Percentiles rank a stretch among this genome's conserved stretches.
These are phyloP conservation scores for Plemyria rubiginata DNA, from an alignment of 2,888 invertebrate species.

Conservation along the genomic window DNA sequence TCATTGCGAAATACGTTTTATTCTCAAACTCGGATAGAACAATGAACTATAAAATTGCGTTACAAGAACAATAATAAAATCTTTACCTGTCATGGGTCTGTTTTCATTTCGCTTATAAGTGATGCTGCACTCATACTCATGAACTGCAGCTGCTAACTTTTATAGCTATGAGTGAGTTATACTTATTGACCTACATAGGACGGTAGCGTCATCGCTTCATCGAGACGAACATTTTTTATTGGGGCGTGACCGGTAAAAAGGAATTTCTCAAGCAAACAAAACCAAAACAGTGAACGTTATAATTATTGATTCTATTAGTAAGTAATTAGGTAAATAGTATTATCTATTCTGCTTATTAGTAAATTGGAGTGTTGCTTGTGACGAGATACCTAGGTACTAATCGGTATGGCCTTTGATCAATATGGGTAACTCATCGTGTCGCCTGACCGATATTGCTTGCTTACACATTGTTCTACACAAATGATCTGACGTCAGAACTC, in stretches of 20 bases:
- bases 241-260: constrained; percentile 64
- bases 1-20: constrained; percentile 8
- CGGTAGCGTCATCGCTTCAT: constrained; percentile 70
- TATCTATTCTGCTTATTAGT: not conserved
- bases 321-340: not conserved
- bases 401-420: no score
- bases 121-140: constrained; percentile 8
- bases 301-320: constrained; percentile 16
- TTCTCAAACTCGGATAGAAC: constrained; percentile 16
- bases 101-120: not conserved
- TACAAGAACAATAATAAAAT: constrained; percentile 2
- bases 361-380: constrained; percentile 29
- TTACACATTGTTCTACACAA: constrained; percentile 57
- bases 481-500: constrained; percentile 28
- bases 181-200: constrained; percentile 75
- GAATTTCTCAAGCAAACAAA: not conserved
- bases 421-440: constrained; percentile 43
- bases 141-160: constrained; percentile 60
- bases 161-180: constrained; percentile 63
- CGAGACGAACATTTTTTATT: constrained; percentile 58
- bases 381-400: no score
- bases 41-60: constrained; percentile 14
- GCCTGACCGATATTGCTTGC: constrained; percentile 49
- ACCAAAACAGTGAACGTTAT: not conserved
- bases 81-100: not conserved